Base-by-base conservation (phyloP, 2,797 vertebrate species). In the Sebastes matsubarae region DNA sequence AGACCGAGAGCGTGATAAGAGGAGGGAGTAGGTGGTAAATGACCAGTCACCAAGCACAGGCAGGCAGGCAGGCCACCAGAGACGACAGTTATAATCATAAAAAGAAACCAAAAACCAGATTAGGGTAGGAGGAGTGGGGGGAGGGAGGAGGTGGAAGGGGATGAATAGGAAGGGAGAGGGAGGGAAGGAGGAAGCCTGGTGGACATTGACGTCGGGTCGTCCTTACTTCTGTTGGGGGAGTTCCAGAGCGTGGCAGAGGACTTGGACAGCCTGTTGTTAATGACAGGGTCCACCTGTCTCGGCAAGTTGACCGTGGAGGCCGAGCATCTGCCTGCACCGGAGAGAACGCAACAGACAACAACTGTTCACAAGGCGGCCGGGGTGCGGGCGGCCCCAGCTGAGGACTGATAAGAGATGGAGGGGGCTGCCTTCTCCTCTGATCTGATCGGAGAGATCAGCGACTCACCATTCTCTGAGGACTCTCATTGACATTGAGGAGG, bases 211-310 rank as follows among this genome's bases (percentile, higher is more conserved):
- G 90, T 71, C 79, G 85, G 93, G 75, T 94, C 89, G 90, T 91
- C 96, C 98, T 98, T 99, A 99, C 98, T 99, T 99, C 97, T 97
- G 97, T 95, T 98, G 96, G 98, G 98, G 93, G 98, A 98, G 96
- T 98, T 99, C 98, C 98, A 99, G 93, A 99, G 97, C 83, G 98
- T 98, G 94, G 98, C 98, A 18, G 98, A 99, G 95, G 98, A 99
- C 96, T 99, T 99, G 96, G 98, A 99, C 96, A 99, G 97, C 95
- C 98, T 97, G 97, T 96, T 99, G 98, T 97, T 99, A 97, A 99
- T 97, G 96, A 99, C 97, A 97, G 97, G 98, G 94, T 99, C 98
- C 97, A 96, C 96, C 96, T 98, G 97, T 96, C 98, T 97, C 77
- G 98, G 97, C 96, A 99, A 97, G 96, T 98, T 99, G 97, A 99